These are phyloP conservation scores for Hydrochoerus hydrochaeris DNA, from an alignment of 2,113 vertebrate genomes.

Conservation along the genomic window DNA sequence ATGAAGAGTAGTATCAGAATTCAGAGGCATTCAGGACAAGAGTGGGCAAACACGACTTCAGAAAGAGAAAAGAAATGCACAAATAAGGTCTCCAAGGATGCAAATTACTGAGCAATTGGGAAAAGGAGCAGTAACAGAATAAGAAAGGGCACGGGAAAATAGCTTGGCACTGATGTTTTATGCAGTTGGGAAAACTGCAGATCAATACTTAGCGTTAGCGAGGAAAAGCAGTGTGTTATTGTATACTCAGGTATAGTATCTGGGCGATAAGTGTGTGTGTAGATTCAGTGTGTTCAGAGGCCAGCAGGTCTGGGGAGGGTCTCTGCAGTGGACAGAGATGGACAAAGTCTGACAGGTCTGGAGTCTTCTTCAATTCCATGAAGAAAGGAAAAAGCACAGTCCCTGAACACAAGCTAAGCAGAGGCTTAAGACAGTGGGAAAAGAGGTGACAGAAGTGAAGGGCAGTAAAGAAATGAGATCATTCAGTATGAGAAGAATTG, in stretches of 20 bases:
- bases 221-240: background rate
- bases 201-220: background rate
- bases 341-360: background rate
- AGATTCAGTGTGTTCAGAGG: conserved; percentile 11
- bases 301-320: background rate
- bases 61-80: background rate
- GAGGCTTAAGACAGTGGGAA: background rate
- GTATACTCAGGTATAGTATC: background rate
- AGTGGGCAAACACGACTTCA: background rate
- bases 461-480: background rate
- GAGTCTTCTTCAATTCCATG: background rate
- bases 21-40: background rate
- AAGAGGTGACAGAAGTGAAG: background rate
- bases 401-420: background rate
- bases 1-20: background rate
- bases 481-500: background rate
- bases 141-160: background rate
- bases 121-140: background rate
- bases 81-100: background rate
- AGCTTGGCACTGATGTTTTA: background rate
- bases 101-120: background rate
- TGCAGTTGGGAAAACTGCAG: background rate
- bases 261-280: background rate
- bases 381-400: background rate
- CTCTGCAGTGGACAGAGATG: background rate